phyloP scores from a whole-genome alignment of 2,797 vertebrate genomes.

The Amphiprion clarkii region DNA sequence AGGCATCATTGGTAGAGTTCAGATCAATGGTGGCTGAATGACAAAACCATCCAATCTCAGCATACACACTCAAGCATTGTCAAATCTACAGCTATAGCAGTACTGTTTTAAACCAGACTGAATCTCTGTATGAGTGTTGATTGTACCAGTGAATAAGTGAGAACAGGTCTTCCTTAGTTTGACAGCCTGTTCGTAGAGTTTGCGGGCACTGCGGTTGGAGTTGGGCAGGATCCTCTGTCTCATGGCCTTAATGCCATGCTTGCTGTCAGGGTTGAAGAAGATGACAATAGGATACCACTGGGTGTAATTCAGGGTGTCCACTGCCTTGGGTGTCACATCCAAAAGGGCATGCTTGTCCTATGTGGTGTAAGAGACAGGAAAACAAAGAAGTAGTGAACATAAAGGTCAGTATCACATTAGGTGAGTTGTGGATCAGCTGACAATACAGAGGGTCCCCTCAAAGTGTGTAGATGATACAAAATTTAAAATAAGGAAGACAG shows the following conservation, averaged over 20 bases:
- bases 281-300: conserved; percentile 97
- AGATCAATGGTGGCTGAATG: conserved; percentile 88
- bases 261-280: conserved; percentile 94
- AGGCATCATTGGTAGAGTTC: conserved; percentile 91
- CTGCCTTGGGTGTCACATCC: conserved; percentile 95
- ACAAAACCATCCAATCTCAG: conserved; percentile 39
- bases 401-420: neutral
- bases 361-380: neutral
- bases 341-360: conserved; percentile 55
- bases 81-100: neutral
- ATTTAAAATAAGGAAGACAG: too few species aligned
- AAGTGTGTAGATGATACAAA: too few species aligned
- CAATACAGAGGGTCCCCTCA: too few species aligned
- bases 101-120: neutral
- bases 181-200: conserved; percentile 93
- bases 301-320: conserved; percentile 95
- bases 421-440: too few species aligned
- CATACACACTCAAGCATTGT: neutral
- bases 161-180: conserved; percentile 92
- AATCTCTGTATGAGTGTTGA: neutral
- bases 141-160: conserved; percentile 90
- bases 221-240: conserved; percentile 89
- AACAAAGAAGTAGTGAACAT: neutral
- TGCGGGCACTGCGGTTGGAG: conserved; percentile 92
- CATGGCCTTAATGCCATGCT: conserved; percentile 92